Conservation (phyloP, 2,113 vertebrate genomes). For the Podarcis muralis region DNA sequence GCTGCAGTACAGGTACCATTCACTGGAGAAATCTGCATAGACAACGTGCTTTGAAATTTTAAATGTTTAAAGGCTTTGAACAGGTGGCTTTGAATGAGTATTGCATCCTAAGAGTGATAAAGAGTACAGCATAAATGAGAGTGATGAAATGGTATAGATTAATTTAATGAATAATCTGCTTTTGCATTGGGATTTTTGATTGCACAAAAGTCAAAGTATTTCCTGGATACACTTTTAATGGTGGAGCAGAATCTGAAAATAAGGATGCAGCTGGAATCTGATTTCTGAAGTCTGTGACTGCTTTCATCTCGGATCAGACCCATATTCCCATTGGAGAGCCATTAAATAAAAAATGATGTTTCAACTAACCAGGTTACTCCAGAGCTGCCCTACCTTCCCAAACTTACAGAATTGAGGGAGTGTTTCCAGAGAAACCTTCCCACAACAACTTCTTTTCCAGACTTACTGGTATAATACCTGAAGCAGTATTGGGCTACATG, state of each 20-base stretch:
- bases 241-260: background rate
- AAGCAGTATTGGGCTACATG: no score
- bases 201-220: background rate
- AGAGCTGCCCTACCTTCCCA: background rate
- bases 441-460: no score
- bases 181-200: background rate
- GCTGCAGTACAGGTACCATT: no score
- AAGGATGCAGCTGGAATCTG: background rate
- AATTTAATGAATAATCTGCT: background rate
- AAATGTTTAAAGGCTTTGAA: no score
- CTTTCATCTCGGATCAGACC: background rate
- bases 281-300: background rate
- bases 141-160: background rate
- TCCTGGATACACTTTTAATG: background rate
- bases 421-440: no score
- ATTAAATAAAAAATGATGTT: background rate
- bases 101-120: background rate
- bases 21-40: no score
- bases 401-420: background rate
- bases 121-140: background rate
- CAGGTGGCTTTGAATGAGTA: background rate
- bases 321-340: background rate
- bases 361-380: background rate
- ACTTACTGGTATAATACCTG: no score
- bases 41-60: no score